These are phyloP conservation scores for Malacosoma neustria DNA, from an alignment of 2,888 invertebrate species.

Conservation along the genomic window DNA sequence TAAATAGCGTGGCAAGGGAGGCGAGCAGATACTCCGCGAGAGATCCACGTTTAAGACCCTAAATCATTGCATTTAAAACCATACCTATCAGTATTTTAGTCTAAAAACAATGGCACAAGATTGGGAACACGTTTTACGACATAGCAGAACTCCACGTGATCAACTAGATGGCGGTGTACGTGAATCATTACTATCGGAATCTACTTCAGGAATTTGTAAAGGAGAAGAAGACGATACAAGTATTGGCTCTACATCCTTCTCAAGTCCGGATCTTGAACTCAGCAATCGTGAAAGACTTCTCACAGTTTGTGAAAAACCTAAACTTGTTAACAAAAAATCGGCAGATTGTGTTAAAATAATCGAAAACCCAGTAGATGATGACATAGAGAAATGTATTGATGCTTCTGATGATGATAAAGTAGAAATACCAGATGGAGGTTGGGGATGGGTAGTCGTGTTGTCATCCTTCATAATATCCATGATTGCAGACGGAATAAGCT, in stretches of 20 bases:
- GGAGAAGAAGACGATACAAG: conserved; percentile 54
- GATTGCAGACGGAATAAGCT: conserved; percentile 94
- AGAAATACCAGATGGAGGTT: conserved; percentile 85
- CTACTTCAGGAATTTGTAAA: conserved; percentile 67
- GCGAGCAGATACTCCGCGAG: conserved; percentile 67
- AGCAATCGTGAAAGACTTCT: conserved; percentile 32
- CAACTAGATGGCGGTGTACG: conserved; percentile 36
- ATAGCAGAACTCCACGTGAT: conserved; percentile 42
- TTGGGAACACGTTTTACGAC: conserved; percentile 38
- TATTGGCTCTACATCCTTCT: conserved; percentile 42
- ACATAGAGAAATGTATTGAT: conserved; percentile 20
- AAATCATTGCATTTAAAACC: conserved; percentile 27
- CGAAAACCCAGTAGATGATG: conserved; percentile 25
- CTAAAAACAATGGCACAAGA: conserved; percentile 44
- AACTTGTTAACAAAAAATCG: conserved; percentile 9
- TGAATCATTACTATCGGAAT: conserved; percentile 56
- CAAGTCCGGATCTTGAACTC: conserved; percentile 51
- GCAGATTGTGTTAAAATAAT: conserved; percentile 25
- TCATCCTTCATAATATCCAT: conserved; percentile 90
- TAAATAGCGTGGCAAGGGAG: conserved; percentile 65
- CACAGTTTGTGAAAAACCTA: conserved; percentile 9
- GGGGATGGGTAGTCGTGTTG: conserved; percentile 93
- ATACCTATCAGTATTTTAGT: conserved; percentile 55
- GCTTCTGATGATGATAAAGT: conserved; percentile 21
- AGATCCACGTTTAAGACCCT: conserved; percentile 76